A percentile compares a stretch with the other conserved stretches of the same genome.
These are phyloP conservation scores for Protonemura montana DNA, from an alignment of 2,888 invertebrate species.

Conservation along the genomic window DNA sequence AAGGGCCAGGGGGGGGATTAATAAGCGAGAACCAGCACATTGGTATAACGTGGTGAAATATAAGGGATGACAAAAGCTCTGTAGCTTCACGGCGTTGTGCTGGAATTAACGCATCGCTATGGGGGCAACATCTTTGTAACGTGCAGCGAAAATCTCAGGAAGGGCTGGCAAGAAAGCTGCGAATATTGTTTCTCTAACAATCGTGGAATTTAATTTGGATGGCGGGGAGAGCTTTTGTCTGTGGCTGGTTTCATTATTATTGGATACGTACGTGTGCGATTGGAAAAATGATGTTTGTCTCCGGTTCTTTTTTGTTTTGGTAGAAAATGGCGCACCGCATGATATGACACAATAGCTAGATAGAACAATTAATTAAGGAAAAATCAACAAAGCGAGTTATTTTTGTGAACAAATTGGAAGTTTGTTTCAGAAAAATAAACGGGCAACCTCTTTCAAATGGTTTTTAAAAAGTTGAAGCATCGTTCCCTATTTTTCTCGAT, in stretches of 20 bases:
- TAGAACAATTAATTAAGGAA: background rate
- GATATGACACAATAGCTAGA: background rate
- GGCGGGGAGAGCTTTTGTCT: conserved; percentile 16
- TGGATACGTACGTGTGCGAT: background rate
- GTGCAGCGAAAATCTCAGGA: conserved; percentile 20
- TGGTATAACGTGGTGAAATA: conserved; percentile 1
- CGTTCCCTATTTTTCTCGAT: too few relatives aligned
- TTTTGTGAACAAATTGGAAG: background rate
- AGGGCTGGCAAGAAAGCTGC: background rate
- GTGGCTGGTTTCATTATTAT: conserved; percentile 15
- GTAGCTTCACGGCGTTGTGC: conserved; percentile 30
- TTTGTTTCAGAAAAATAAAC: too few relatives aligned
- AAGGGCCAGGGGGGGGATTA: conserved; percentile 40
- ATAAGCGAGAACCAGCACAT: conserved; percentile 42
- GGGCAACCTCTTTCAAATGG: too few relatives aligned
- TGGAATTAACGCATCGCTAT: conserved; percentile 44
- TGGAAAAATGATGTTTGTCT: background rate
- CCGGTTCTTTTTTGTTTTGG: too few relatives aligned
- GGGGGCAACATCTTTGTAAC: conserved; percentile 17
- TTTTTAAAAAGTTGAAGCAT: too few relatives aligned
- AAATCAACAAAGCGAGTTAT: background rate
- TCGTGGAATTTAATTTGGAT: conserved; percentile 33
- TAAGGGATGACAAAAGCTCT: conserved; percentile 45
- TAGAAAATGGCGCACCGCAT: background rate
- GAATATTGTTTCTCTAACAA: conserved; percentile 31